These are phyloP conservation scores for Palaemon carinicauda DNA, from an alignment of 1,140 invertebrate genomes.

Conservation along the genomic window DNA sequence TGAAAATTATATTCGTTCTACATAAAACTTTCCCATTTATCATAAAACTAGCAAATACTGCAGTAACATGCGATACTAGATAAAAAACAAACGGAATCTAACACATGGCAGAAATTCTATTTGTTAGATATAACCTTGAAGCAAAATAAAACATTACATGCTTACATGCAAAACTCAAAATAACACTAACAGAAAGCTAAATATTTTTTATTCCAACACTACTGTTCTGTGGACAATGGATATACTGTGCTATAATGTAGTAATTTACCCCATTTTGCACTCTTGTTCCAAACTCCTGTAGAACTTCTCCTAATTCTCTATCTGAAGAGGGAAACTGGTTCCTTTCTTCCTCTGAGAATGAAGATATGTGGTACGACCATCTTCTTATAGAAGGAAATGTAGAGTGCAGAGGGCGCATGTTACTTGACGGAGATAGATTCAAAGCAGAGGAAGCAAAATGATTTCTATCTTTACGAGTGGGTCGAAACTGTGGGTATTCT, in stretches of 20 bases:
- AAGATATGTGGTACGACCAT: conserved; percentile 17
- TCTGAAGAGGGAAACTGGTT: not conserved
- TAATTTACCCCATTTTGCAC: not conserved
- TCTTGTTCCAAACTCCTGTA: conserved; percentile 6
- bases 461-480: not conserved
- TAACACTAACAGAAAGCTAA: too few relatives aligned
- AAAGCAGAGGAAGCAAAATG: not conserved
- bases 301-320: not conserved
- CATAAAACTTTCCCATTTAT: too few relatives aligned
- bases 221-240: not conserved
- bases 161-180: too few relatives aligned
- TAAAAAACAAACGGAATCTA: too few relatives aligned
- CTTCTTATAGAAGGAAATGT: conserved; percentile 11
- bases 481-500: conserved; percentile 16
- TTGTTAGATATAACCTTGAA: too few relatives aligned
- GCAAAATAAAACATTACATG: too few relatives aligned
- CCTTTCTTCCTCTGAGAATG: conserved; percentile 8
- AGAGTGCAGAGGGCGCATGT: not conserved
- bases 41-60: too few relatives aligned
- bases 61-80: too few relatives aligned
- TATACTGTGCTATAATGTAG: not conserved
- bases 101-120: too few relatives aligned
- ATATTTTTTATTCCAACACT: not conserved
- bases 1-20: too few relatives aligned
- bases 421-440: not conserved